phyloP scores from a whole-genome alignment of 2,797 vertebrate genomes.

The Phoeniculus purpureus region DNA sequence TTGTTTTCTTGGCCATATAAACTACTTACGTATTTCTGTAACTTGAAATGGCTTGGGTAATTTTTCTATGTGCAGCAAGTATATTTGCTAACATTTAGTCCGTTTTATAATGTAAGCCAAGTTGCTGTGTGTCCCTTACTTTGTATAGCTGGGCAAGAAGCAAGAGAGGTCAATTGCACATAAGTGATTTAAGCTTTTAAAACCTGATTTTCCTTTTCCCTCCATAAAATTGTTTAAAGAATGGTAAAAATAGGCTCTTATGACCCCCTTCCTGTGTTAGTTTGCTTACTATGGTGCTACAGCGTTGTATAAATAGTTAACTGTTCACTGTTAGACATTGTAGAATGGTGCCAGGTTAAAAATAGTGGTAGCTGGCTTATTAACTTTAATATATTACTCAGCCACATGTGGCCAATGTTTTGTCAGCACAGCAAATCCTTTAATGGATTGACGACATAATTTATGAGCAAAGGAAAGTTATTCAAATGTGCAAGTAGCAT shows the following conservation, averaged over 20 bases:
- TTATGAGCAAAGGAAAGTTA: slow-evolving; percentile 40
- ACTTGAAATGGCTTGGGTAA: neutral
- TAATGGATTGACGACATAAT: slow-evolving; percentile 50
- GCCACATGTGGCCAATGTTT: slow-evolving; percentile 18
- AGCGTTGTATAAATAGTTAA: slow-evolving; percentile 52
- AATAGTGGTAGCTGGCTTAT: slow-evolving; percentile 57
- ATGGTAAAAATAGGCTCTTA: neutral
- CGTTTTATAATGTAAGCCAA: neutral
- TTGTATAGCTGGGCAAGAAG: neutral
- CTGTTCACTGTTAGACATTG: slow-evolving; percentile 34
- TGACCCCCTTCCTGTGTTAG: neutral
- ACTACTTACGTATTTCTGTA: neutral
- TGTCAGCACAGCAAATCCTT: slow-evolving; percentile 57
- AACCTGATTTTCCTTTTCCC: neutral
- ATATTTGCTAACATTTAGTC: neutral
- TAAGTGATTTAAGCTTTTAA: neutral
- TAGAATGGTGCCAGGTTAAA: slow-evolving; percentile 37
- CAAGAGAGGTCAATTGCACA: neutral
- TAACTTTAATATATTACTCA: slow-evolving; percentile 58
- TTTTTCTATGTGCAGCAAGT: neutral
- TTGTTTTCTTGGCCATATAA: neutral
- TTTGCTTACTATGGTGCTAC: neutral
- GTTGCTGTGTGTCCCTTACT: neutral
- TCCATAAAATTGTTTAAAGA: neutral
- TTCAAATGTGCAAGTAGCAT: slow-evolving; percentile 11